Evolutionary conservation across 2,888 invertebrate genomes (phyloP).

Genomic region (Allolobophora icterica): DNA sequence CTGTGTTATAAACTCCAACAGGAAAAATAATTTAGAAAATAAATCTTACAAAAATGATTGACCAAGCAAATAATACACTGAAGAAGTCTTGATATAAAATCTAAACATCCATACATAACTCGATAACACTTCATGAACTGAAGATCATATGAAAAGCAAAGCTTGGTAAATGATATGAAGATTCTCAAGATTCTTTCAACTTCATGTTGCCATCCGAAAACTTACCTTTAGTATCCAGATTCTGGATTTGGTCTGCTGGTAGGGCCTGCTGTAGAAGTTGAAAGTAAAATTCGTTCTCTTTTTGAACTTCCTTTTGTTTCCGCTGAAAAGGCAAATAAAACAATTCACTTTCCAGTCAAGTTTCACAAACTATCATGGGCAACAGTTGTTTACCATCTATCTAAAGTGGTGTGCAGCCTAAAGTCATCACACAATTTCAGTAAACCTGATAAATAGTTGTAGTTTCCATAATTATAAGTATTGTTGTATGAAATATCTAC

Average conservation of each 20-base stretch:
- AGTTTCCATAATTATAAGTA: background rate
- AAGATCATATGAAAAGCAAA: background rate
- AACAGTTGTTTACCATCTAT: background rate
- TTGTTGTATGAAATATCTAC: background rate
- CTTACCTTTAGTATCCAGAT: conserved; percentile 22
- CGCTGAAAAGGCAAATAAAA: conserved; percentile 70
- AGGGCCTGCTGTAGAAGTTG: conserved; percentile 89
- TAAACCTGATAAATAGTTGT: background rate
- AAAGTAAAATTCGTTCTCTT: conserved; percentile 92
- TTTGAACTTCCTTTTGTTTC: conserved; percentile 89
- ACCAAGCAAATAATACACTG: background rate
- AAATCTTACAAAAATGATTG: background rate
- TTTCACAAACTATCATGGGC: background rate
- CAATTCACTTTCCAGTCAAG: background rate
- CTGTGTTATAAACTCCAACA: no score
- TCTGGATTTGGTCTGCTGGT: conserved; percentile 67
- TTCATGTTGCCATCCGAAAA: background rate
- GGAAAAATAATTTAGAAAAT: background rate
- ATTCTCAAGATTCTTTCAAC: background rate
- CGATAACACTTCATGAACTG: background rate
- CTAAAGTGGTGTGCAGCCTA: background rate
- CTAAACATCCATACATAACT: background rate
- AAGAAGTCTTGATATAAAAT: background rate
- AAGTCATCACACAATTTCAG: background rate
- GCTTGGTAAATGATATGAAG: background rate